A percentile compares a stretch with the other conserved stretches of the same genome.
Evolutionary conservation across 1,140 invertebrate species (phyloP).

Genomic region (Zelostemma sp.): DNA sequence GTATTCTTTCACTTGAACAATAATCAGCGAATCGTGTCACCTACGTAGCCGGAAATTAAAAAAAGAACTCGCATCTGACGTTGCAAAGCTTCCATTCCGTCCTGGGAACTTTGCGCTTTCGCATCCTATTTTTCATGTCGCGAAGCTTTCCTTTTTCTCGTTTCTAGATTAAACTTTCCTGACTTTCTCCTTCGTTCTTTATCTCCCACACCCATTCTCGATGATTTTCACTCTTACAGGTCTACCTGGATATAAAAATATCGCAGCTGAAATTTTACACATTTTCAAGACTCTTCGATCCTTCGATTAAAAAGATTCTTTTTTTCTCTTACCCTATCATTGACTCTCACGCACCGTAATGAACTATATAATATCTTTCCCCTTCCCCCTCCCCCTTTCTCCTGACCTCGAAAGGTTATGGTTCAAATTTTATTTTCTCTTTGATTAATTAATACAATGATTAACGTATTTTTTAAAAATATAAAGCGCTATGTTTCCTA

Average conservation of each 20-base stretch:
- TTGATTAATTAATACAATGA: constrained; percentile 48
- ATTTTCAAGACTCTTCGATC: constrained; percentile 21
- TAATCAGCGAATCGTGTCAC: constrained; percentile 33
- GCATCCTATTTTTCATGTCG: constrained; percentile 36
- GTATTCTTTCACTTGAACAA: neutral
- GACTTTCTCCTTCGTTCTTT: constrained; percentile 20
- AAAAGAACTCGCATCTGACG: constrained; percentile 40
- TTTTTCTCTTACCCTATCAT: constrained; percentile 14
- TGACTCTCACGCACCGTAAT: constrained; percentile 39
- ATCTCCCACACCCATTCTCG: constrained; percentile 19
- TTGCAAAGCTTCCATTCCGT: constrained; percentile 21
- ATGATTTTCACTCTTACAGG: neutral
- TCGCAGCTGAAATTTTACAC: constrained; percentile 13
- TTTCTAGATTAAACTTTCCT: constrained; percentile 25
- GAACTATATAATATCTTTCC: constrained; percentile 42
- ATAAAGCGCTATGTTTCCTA: constrained; percentile 62
- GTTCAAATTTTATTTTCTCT: constrained; percentile 42
- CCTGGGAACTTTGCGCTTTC: constrained; percentile 33
- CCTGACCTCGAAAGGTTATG: constrained; percentile 31
- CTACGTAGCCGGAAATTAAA: constrained; percentile 43
- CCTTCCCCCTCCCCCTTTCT: constrained; percentile 27
- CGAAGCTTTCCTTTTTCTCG: constrained; percentile 35
- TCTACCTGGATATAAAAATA: constrained; percentile 2
- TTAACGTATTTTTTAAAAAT: constrained; percentile 57
- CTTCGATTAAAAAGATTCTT: neutral